Percentiles rank a stretch among this genome's conserved stretches.
Conservation (phyloP, 2,113 vertebrate species). For the Ophiodon elongatus region DNA sequence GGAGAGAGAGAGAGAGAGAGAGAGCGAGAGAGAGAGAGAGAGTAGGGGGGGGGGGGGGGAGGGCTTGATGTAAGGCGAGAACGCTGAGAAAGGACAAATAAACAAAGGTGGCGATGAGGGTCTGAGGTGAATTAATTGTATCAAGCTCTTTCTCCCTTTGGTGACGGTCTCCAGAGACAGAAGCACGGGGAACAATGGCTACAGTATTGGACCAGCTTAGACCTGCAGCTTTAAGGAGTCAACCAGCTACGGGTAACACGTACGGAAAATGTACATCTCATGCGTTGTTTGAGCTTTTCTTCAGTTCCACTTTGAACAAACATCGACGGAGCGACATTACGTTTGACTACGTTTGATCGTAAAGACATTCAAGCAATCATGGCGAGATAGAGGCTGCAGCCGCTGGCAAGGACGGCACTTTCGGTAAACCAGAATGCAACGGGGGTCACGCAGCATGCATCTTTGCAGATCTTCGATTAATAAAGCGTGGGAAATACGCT, state of each 20-base stretch:
- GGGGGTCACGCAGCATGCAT: background rate
- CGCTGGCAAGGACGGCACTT: too few relatives aligned
- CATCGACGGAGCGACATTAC: too few relatives aligned
- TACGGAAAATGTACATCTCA: background rate
- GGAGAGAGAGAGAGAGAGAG: constrained; percentile 6
- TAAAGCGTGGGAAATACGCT: too few relatives aligned
- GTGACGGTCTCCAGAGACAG: constrained; percentile 53
- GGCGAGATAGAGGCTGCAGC: background rate
- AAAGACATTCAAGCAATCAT: background rate
- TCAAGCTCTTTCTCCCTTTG: constrained; percentile 50
- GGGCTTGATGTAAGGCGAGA: constrained; percentile 81
- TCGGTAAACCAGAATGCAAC: background rate
- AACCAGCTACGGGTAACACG: background rate
- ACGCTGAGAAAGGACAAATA: constrained; percentile 83
- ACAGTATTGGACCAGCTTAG: constrained; percentile 18
- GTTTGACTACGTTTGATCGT: background rate
- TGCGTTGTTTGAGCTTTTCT: background rate
- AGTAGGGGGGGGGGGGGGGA: constrained; percentile 32
- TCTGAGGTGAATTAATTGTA: constrained; percentile 78
- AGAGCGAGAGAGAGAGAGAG: constrained; percentile 6
- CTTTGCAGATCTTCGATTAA: background rate
- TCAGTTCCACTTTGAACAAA: background rate
- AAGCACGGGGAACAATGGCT: constrained; percentile 33
- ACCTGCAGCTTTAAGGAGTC: constrained; percentile 7
- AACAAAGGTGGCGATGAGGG: constrained; percentile 82